phyloP scores from a whole-genome alignment of 2,888 invertebrate genomes.

The Oscheius myriophilus region DNA sequence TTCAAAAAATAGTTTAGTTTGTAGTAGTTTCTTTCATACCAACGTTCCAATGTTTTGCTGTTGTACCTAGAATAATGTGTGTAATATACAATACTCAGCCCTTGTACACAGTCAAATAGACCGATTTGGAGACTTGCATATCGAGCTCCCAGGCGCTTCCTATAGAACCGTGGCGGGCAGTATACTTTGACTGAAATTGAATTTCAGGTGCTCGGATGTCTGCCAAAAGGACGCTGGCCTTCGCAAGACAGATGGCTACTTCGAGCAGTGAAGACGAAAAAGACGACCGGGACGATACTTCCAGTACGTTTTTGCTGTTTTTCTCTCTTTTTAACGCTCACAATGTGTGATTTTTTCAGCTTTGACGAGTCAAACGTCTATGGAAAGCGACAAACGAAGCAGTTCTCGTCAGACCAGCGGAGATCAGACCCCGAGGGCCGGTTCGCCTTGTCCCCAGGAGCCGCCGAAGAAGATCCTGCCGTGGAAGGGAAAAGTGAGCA shows the following conservation, averaged over 20 bases:
- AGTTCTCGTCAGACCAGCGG: constrained; percentile 43
- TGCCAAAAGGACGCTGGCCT: constrained; percentile 31
- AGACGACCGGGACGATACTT: constrained; percentile 34
- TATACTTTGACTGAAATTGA: no score
- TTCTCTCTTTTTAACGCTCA: no score
- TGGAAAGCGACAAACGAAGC: not conserved
- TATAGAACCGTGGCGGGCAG: no score
- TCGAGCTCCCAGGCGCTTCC: no score
- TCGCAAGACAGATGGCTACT: constrained; percentile 51
- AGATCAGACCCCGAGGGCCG: constrained; percentile 58
- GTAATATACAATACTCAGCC: no score
- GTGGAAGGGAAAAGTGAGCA: constrained; percentile 61
- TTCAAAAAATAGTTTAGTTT: no score
- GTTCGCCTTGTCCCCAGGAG: constrained; percentile 46
- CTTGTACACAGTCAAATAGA: no score
- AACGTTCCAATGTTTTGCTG: no score
- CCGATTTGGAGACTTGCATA: no score
- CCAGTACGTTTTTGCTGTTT: constrained; percentile 12
- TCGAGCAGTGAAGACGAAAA: constrained; percentile 40
- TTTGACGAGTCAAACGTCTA: not conserved
- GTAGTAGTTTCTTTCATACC: no score
- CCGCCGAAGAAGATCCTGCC: constrained; percentile 46
- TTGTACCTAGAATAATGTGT: no score
- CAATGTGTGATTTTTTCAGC: no score
- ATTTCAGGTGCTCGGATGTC: constrained; percentile 29